Evolutionary conservation across 2,797 vertebrate species (phyloP), one percentile per base, ranked within the genome.

Genomic region (Labroides dimidiatus): DNA sequence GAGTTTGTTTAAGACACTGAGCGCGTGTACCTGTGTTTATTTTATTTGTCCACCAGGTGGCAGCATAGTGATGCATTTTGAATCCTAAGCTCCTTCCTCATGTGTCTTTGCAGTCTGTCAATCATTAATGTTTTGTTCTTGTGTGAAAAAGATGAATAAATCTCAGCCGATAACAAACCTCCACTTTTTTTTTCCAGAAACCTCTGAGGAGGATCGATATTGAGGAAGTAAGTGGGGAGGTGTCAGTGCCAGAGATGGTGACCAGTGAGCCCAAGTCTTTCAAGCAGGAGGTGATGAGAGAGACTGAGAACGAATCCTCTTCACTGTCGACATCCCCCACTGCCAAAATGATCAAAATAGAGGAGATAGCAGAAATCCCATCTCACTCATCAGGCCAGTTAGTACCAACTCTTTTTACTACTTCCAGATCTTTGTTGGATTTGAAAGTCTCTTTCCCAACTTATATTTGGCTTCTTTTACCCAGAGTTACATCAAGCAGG

Each of bases 271-370:
- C 73, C 20, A 12, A 57, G 63, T 19, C 51, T 39, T 43, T 23
- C 0, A 0, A 51, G 65, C 37, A 75, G 56, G 82, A 87, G 60
- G 82, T 86, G 50, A 60, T 48, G 69, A 76, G 2, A 37, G 72
- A 81, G 11, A 75, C 55, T 27, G 80, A 87, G 33, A 88, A 84
- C 2, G 73, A 80, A 23, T 64, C 80, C 0, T 88, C 92, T 21
- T 86, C 93, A 6, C 41, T 89, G 71, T 84, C 77, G 3, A 93
- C 93, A 2, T 92, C 84, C 50, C 96, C 96, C 21, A 95, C 89
- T 73, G 94, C 95, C 76, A 98, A 98, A 89, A 94, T 97, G 64
- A 92, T 96, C 76, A 97, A 96, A 90, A 96, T 97, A 3, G 96
- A 98, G 89, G 96, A 96, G 90, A 75, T 92, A 2, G 67, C 87